phyloP scores from a whole-genome alignment of 2,888 invertebrate species.

The Ditylenchus weischeri region DNA sequence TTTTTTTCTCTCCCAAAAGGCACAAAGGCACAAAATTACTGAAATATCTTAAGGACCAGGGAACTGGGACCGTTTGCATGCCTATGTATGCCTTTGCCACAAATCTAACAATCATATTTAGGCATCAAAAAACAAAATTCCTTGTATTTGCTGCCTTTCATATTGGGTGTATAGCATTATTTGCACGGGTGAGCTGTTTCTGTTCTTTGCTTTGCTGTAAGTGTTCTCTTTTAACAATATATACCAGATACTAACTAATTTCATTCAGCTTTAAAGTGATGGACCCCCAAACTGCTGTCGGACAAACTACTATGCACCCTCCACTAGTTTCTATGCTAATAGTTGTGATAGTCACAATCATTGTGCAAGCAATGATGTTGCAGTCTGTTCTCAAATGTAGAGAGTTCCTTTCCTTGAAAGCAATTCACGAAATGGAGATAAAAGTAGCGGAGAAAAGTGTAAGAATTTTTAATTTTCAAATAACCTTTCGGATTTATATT shows the following conservation, averaged over 20 bases:
- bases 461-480: too few species aligned
- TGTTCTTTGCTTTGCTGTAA: slow-evolving; percentile 39
- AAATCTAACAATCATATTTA: not conserved
- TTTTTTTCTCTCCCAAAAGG: too few species aligned
- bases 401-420: slow-evolving; percentile 40
- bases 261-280: slow-evolving; percentile 27
- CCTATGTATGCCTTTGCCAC: too few species aligned
- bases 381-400: not conserved
- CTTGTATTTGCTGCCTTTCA: slow-evolving; percentile 48
- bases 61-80: too few species aligned
- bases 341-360: slow-evolving; percentile 23
- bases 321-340: slow-evolving; percentile 27
- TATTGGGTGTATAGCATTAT: slow-evolving; percentile 47
- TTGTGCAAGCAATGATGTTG: slow-evolving; percentile 35
- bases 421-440: slow-evolving; percentile 40
- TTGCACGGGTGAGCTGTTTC: slow-evolving; percentile 38
- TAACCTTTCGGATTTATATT: not conserved
- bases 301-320: slow-evolving; percentile 13
- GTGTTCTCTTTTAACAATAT: slow-evolving; percentile 16
- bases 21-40: too few species aligned
- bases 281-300: slow-evolving; percentile 16
- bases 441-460: slow-evolving; percentile 31
- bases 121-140: slow-evolving; percentile 38
- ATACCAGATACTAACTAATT: slow-evolving; percentile 4
- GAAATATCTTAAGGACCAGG: too few species aligned